Evolutionary conservation across 2,113 vertebrate species (phyloP), one percentile per base, ranked within the genome.

Genomic region (Notothenia rossii): DNA sequence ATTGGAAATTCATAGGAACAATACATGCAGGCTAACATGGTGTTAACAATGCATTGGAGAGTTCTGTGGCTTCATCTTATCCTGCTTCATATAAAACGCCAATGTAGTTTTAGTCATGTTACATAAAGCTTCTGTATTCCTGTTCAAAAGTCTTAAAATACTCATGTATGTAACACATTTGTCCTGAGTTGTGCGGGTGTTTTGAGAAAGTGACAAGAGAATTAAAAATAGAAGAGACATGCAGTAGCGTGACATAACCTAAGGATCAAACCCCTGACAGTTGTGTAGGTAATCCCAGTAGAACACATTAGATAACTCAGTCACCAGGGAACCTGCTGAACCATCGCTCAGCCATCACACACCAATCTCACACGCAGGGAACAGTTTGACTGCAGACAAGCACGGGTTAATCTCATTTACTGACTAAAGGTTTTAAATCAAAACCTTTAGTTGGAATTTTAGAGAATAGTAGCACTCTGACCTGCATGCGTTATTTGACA

Each of bases 251-350:
- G 80, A 82, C 54, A 66, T 84, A 77, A 87, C 58, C 68, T 18
- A 18, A 25, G 76, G 62, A 54, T 82, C 72, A 82, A 81, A 78
- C 48, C 70, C 36, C 66, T 2, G 7, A 85, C 84, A 87, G 86
- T 69, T 87, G 79, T 72, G 45, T 64, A 75, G 79, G 77, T 90
- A 90, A 91, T 90, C 88, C 88, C 67, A 72, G 45, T 64, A 77
- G 75, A 79, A 77, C 15, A 68, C 6, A 14, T 84, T 79, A 86
- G 82, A 82, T 84, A 88, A 88, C 81, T 77, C 81, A 84, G 59
- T 71, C 65, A 85, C 10, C 72, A 60, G 74, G 29, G 67, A 29
- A 54, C 75, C 62, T 59, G 78, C 76, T 65, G 53, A 77, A 56
- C 64, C 58, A 65, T 75, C 75, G 81, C 82, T 85, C 65, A 81